phyloP scores from a whole-genome alignment of 1,140 invertebrate species.

The Argopecten irradians region DNA sequence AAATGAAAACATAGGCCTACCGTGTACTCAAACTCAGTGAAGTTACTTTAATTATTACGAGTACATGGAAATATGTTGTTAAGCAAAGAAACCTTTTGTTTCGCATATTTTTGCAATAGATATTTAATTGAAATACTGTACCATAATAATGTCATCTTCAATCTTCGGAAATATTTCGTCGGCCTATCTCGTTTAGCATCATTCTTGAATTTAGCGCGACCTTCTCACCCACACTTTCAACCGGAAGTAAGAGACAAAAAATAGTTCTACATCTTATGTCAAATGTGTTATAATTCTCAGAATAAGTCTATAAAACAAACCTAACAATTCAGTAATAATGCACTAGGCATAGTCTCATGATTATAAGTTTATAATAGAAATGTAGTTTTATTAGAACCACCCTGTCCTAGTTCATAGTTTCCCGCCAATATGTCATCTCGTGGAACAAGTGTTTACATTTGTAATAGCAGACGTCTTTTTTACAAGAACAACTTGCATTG shows the following conservation, averaged over 20 bases:
- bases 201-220: conserved; percentile 1
- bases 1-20: neutral
- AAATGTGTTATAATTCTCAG: too few relatives aligned
- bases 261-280: neutral
- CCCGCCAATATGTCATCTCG: neutral
- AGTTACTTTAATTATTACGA: neutral
- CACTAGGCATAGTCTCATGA: too few relatives aligned
- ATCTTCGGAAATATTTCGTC: neutral
- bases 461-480: neutral
- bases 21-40: neutral
- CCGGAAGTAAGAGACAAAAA: neutral
- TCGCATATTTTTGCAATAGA: neutral
- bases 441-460: neutral
- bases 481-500: too few relatives aligned
- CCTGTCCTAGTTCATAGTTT: neutral
- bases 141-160: neutral
- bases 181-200: neutral
- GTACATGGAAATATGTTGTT: neutral
- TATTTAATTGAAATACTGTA: neutral
- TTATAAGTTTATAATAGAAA: too few relatives aligned
- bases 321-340: too few relatives aligned
- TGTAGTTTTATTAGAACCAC: too few relatives aligned
- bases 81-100: too few relatives aligned
- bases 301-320: too few relatives aligned
- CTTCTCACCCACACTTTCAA: neutral